These are phyloP conservation scores for Paratilapia polleni DNA, from an alignment of 2,113 vertebrate species.

Conservation along the genomic window DNA sequence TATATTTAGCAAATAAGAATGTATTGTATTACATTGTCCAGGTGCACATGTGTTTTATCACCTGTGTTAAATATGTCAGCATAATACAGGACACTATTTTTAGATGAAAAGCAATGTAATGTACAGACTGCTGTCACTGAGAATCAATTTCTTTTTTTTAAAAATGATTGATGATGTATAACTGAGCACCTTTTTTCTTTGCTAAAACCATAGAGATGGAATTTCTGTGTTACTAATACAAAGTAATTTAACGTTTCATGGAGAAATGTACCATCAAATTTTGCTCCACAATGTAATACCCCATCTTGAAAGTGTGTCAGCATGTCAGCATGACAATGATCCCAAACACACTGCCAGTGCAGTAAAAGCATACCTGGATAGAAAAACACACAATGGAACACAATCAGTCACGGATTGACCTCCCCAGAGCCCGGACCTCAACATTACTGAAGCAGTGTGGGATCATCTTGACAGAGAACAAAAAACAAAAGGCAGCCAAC, in stretches of 20 bases:
- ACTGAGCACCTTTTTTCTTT: neutral
- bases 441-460: neutral
- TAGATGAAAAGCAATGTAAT: neutral
- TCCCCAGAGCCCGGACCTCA: neutral
- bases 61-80: neutral
- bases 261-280: neutral
- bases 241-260: neutral
- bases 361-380: neutral
- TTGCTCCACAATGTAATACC: neutral
- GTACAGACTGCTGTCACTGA: neutral
- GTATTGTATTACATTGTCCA: neutral
- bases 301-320: neutral
- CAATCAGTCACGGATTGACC: neutral
- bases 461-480: neutral
- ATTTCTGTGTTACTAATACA: neutral
- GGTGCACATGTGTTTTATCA: neutral
- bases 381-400: neutral
- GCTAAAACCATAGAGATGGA: neutral
- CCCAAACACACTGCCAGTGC: neutral
- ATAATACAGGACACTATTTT: neutral
- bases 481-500: no score
- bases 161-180: no score
- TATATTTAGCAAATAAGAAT: neutral
- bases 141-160: neutral
- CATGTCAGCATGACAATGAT: rapidly evolving